Evolutionary conservation across 1,140 invertebrate genomes (phyloP).

Genomic region (Mesaphorura yosii): DNA sequence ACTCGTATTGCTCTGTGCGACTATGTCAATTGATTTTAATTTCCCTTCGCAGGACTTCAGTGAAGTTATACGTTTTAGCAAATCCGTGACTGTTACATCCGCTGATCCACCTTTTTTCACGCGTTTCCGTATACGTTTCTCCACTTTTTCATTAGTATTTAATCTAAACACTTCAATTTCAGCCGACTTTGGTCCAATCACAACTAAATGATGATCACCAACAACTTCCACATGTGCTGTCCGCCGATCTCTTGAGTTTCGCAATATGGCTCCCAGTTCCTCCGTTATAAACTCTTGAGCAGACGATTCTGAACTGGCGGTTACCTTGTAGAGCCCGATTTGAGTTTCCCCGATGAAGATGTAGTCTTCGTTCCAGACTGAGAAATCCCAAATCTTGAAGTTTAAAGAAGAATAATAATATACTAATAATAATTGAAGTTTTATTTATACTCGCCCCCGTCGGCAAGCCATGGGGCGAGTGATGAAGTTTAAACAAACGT

Average conservation of each 20-base stretch:
- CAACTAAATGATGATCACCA: constrained; percentile 10
- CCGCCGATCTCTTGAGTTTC: constrained; percentile 16
- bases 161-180: constrained; percentile 72
- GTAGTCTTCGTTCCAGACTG: constrained; percentile 23
- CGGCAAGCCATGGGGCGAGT: background rate
- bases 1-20: constrained; percentile 12
- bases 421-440: background rate
- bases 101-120: constrained; percentile 54
- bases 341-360: constrained; percentile 23
- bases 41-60: constrained; percentile 22
- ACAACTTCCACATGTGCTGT: constrained; percentile 6
- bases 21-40: constrained; percentile 22
- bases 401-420: background rate
- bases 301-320: background rate
- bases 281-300: constrained; percentile 11
- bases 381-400: constrained; percentile 26
- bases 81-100: constrained; percentile 19
- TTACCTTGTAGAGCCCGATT: constrained; percentile 12
- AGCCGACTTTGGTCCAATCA: constrained; percentile 12
- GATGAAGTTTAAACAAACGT: background rate
- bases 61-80: constrained; percentile 14
- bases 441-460: background rate
- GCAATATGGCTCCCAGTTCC: constrained; percentile 20
- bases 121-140: constrained; percentile 55
- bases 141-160: constrained; percentile 58